Conservation (phyloP, 2,888 invertebrate genomes). For the Neoaliturus tenellus region DNA sequence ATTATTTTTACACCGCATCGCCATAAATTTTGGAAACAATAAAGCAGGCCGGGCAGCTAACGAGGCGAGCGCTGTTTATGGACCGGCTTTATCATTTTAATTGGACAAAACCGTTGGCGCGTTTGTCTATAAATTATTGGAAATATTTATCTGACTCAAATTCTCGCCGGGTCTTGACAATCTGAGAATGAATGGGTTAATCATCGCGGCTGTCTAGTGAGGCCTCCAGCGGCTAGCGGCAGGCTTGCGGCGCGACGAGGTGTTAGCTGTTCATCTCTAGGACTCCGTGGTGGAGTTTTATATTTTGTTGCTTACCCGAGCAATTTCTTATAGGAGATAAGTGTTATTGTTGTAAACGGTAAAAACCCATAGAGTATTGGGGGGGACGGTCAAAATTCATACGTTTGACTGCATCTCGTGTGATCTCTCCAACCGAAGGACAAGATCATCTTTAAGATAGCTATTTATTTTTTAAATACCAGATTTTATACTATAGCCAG, state of each 20-base stretch:
- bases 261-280: no score
- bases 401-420: no score
- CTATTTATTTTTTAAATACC: no score
- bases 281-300: no score
- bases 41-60: slow-evolving; percentile 41
- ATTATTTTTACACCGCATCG: slow-evolving; percentile 49
- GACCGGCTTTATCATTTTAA: slow-evolving; percentile 50
- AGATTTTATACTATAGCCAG: no score
- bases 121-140: slow-evolving; percentile 52
- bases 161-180: slow-evolving; percentile 44
- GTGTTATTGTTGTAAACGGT: no score
- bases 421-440: no score
- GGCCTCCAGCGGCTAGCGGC: background rate
- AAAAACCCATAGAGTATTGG: no score
- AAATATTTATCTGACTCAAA: slow-evolving; percentile 51
- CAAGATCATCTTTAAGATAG: no score
- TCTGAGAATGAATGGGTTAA: slow-evolving; percentile 47
- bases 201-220: slow-evolving; percentile 38
- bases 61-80: slow-evolving; percentile 31
- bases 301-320: no score
- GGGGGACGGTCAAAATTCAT: no score
- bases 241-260: background rate
- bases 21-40: slow-evolving; percentile 53
- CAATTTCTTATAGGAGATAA: no score
- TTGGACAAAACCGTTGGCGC: slow-evolving; percentile 53